Evolutionary conservation across 2,797 vertebrate genomes (phyloP), one percentile per base, ranked within the genome.

Genomic region (Hirundo rustica): DNA sequence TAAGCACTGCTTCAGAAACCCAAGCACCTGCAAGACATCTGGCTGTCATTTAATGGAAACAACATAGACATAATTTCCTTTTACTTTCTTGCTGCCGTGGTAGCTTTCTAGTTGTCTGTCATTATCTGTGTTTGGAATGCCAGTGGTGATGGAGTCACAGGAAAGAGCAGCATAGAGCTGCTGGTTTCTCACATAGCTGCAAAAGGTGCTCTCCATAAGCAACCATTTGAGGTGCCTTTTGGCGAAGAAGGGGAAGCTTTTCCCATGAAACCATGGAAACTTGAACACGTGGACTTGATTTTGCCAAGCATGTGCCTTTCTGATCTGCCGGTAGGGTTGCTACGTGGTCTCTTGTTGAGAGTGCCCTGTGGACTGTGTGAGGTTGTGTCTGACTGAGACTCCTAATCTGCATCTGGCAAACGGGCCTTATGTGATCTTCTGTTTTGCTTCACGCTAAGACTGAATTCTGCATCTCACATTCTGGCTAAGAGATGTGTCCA

Each of bases 281-380:
- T 44, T 62, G 47, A 50, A 65, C 16, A 7, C 0, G 0, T 3
- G 30, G 32, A 18, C 32, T 65, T 89, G 21, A 7, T 36, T 73
- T 81, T 53, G 65, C 82, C 78, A 54, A 18, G 32, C 1, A 38
- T 61, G 23, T n/a, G 20, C 36, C 47, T 48, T 79, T 62, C 77
- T 71, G 29, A 45, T 54, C 16, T 72, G 58, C 29, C 27, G 6
- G 55, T 47, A 25, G 44, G 65, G 22, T 23, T 79, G 64, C 48
- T 62, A 2, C 0, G 0, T 48, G 48, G n/a, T 60, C 36, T 45
- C 9, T 36, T 75, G 18, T 7, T 55, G 67, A n/a, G 34, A 53
- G 19, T 14, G 29, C 21, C 75, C 30, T 51, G 38, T 78, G 60
- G 11, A 11, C 21, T 26, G 30, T 4, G 7, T 75, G 62, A 74